phyloP scores from a whole-genome alignment of 2,113 vertebrate species.

The Leucoraja erinaceus region DNA sequence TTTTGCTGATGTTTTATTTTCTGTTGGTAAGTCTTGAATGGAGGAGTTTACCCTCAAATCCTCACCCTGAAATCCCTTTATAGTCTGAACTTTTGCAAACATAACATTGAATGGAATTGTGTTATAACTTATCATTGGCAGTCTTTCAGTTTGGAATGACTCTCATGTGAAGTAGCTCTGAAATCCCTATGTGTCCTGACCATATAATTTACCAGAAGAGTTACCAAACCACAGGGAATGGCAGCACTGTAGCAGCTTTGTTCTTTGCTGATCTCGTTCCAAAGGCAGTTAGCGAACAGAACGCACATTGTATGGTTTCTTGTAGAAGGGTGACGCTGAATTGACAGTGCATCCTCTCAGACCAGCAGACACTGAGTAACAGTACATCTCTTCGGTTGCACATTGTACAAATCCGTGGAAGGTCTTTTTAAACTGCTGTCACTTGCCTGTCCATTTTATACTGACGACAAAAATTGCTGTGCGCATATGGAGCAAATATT shows the following conservation, averaged over 20 bases:
- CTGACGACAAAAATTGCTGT: not conserved
- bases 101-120: constrained; percentile 26
- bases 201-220: constrained; percentile 18
- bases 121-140: constrained; percentile 35
- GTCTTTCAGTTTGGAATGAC: constrained; percentile 37
- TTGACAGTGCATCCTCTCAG: constrained; percentile 21
- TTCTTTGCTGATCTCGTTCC: constrained; percentile 32
- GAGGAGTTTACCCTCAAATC: not conserved
- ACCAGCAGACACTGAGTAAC: constrained; percentile 6
- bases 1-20: not conserved
- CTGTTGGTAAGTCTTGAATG: not conserved
- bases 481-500: constrained; percentile 25
- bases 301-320: constrained; percentile 16
- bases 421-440: constrained; percentile 12
- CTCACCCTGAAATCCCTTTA: not conserved
- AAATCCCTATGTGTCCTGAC: constrained; percentile 33
- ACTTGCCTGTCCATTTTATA: not conserved
- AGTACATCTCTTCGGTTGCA: not conserved
- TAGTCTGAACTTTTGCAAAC: constrained; percentile 27
- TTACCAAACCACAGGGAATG: constrained; percentile 38
- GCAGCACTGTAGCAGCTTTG: constrained; percentile 37
- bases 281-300: constrained; percentile 30
- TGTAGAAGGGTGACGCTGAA: constrained; percentile 16
- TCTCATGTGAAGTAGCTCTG: constrained; percentile 29
- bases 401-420: not conserved